Evolutionary conservation across 2,113 vertebrate species (phyloP), one percentile per base, ranked within the genome.

Genomic region (Garra rufa): DNA sequence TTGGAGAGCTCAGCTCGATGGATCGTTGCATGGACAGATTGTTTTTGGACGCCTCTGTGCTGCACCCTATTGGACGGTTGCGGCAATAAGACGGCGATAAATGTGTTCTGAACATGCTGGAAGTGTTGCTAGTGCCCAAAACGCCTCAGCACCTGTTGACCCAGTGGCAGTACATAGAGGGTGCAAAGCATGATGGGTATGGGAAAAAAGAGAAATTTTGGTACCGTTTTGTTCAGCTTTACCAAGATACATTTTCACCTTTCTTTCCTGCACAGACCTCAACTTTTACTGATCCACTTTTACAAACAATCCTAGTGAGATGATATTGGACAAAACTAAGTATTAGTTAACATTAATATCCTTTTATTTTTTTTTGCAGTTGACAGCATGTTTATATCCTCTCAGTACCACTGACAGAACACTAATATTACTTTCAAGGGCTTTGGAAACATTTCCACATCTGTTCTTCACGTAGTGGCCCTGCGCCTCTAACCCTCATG

Each of bases 61-160:
- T 85, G 76, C 83, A 81, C 83, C 81, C 87, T 88, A 67, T 74
- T 88, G 87, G 87, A 80, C n/a, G 61, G 63, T 38, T 48, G 26
- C 80, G 67, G 48, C 24, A 76, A 77, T 82, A 63, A 46, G 7
- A 34, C 61, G 43, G 28, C 10, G 30, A 55, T 71, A 71, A 55
- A 70, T 41, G 24, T 13, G 50, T 46, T 17, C 21, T 79, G 26
- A 75, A 55, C 38, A 59, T 73, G 26, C 13, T 55, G 65, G 28
- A 24, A 44, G 17, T 63, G 38, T 43, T 28, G 50, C 28, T 4
- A 26, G 73, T 46, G 43, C 44, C n/a, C 46, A 46, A 19, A 28
- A 38, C 4, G 15, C 30, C 65, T 38, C 21, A 0, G 30, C 65
- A 69, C 65, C 4, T 41, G 21, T 74, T 74, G 70, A 74, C 67